Evolutionary conservation across 2,888 invertebrate species (phyloP).

Genomic region (Endotricha flammealis): DNA sequence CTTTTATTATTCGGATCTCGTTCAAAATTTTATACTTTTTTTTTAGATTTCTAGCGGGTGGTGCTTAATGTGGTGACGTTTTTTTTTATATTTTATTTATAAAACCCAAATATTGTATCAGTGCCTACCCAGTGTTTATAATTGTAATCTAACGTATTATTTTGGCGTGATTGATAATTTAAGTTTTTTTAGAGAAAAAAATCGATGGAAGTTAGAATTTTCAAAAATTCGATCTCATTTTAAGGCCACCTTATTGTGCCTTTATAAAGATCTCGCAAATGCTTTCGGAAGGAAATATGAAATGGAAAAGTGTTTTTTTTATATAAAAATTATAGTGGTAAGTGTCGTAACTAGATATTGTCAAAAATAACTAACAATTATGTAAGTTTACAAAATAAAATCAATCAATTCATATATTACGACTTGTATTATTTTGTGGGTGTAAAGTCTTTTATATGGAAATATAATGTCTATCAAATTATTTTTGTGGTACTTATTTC

Average conservation of each 20-base stretch:
- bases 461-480: conserved; percentile 55
- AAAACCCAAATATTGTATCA: conserved; percentile 27
- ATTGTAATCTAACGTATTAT: conserved; percentile 52
- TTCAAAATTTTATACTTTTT: conserved; percentile 51
- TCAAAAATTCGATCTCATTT: conserved; percentile 72
- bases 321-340: conserved; percentile 47
- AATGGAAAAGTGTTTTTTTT: conserved; percentile 36
- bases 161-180: conserved; percentile 51
- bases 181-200: conserved; percentile 51
- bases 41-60: conserved; percentile 56
- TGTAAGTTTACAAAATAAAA: conserved; percentile 56
- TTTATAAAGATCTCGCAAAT: conserved; percentile 63
- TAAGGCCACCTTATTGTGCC: conserved; percentile 50
- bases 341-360: conserved; percentile 37
- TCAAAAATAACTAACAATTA: conserved; percentile 55
- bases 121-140: conserved; percentile 48
- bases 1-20: conserved; percentile 55
- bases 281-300: conserved; percentile 53
- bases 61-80: conserved; percentile 65
- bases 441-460: conserved; percentile 47
- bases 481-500: conserved; percentile 25
- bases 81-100: too few species aligned
- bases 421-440: conserved; percentile 56
- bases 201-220: conserved; percentile 50
- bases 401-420: conserved; percentile 45